These are phyloP conservation scores for Dinomys branickii DNA, from an alignment of 2,113 vertebrate species.

Conservation along the genomic window DNA sequence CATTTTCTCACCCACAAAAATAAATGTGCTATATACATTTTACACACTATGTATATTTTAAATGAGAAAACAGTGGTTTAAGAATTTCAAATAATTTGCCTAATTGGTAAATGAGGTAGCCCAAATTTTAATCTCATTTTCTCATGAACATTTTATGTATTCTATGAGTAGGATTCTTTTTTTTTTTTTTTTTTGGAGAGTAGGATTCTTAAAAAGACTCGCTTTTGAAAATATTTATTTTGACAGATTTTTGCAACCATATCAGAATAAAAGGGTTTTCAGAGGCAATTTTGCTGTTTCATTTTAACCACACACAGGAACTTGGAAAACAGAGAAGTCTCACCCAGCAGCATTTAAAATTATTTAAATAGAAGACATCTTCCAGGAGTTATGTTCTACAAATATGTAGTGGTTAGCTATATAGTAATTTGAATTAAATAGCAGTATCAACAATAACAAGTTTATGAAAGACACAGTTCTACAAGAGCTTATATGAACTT, in stretches of 20 bases:
- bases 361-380: background rate
- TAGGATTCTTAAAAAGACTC: background rate
- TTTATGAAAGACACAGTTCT: background rate
- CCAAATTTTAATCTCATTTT: background rate
- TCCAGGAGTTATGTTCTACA: background rate
- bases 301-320: background rate
- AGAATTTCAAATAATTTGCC: background rate
- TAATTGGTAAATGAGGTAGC: background rate
- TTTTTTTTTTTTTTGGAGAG: too few relatives aligned
- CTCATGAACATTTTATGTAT: background rate
- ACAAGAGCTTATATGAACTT: background rate
- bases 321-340: background rate
- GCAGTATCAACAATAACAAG: background rate
- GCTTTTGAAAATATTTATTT: background rate
- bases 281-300: background rate
- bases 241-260: background rate
- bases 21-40: background rate
- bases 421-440: background rate
- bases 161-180: background rate
- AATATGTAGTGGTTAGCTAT: background rate
- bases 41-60: background rate
- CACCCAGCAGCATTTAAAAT: background rate
- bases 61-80: background rate
- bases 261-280: background rate
- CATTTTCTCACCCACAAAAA: background rate